Base-by-base conservation (phyloP, 2,113 vertebrate genomes). In the Microcebus jonahi region DNA sequence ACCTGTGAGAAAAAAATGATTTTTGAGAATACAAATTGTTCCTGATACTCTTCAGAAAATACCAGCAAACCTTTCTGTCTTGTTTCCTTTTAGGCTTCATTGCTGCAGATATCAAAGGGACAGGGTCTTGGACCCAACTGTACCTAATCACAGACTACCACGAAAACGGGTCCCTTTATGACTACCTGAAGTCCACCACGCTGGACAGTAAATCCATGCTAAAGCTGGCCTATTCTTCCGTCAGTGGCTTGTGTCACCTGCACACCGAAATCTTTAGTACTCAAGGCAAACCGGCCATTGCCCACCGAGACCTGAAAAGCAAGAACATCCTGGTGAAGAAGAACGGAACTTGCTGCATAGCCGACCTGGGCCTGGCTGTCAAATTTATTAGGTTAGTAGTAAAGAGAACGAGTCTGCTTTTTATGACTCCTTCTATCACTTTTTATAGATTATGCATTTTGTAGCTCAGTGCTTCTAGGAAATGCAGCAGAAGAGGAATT, bases 61-160 rank as follows among this genome's bases (percentile, higher is more conserved):
- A 45, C 18, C 68, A 55, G 65, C 42, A 82, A 75, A 81, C 29
- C 1, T 93, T 55, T 88, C 89, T 73, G 20, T 93, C 45, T 81
- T 63, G 90, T 92, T 90, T 45, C 42, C 10, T 90, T 96, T 0
- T 98, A 99, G 99, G 99, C 7, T 99, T 99, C 92, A 99, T 99
- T 97, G 99, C 99, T 4, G 99, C 99, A 39, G 99, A 99, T 96
- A 99, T 99, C 98, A 99, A 99, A 98, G 99, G 99, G 25, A 99
- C 99, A 13, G 99, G 99, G 67, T 99, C 99, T 14, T 99, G 99
- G 99, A 99, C 99, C 25, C 99, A 99, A 94, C 98, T 99, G 18
- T 99, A 99, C 97, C 99, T 99, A 75, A 99, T 99, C 98, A 99
- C 99, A 0, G 99, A 99, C 98, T 99, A 99, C 96, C 99, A 99